phyloP scores from a whole-genome alignment of 2,888 invertebrate genomes.

The Eupithecia subfuscata region DNA sequence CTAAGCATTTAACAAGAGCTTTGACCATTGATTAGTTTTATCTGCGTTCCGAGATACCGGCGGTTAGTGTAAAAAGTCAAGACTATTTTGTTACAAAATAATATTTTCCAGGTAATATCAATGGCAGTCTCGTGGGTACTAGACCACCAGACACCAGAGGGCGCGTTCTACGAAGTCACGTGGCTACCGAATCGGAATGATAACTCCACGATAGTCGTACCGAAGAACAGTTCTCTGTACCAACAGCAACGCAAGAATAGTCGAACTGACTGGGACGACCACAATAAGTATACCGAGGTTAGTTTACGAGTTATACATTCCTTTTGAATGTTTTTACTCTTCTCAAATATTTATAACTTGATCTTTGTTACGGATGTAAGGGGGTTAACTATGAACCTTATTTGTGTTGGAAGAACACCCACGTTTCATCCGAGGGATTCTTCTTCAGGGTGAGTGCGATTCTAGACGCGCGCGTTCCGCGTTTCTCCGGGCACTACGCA shows the following conservation, averaged over 20 bases:
- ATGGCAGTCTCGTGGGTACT: slow-evolving; percentile 94
- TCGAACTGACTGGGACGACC: slow-evolving; percentile 51
- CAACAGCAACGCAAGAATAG: slow-evolving; percentile 89
- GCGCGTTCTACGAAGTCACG: slow-evolving; percentile 94
- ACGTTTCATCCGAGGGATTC: too few relatives aligned
- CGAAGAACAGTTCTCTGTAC: slow-evolving; percentile 73
- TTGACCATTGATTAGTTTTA: not conserved
- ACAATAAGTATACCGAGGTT: slow-evolving; percentile 49
- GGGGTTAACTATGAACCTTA: too few relatives aligned
- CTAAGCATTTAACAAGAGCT: not conserved
- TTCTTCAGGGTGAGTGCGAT: too few relatives aligned
- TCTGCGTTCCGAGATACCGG: not conserved
- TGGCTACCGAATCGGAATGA: slow-evolving; percentile 95
- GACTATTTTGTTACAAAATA: not conserved
- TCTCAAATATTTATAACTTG: too few relatives aligned
- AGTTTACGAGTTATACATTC: not conserved
- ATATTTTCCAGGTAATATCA: slow-evolving; percentile 85
- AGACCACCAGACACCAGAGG: slow-evolving; percentile 92
- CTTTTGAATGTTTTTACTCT: too few relatives aligned
- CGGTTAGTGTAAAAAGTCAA: not conserved
- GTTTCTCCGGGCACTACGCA: too few relatives aligned
- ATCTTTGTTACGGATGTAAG: too few relatives aligned
- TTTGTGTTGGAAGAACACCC: too few relatives aligned
- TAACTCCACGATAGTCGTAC: slow-evolving; percentile 87
- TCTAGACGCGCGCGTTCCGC: too few relatives aligned